phyloP scores from a whole-genome alignment of 64 coral and sea anemone genomes.

The Stichodactyla mertensii region DNA sequence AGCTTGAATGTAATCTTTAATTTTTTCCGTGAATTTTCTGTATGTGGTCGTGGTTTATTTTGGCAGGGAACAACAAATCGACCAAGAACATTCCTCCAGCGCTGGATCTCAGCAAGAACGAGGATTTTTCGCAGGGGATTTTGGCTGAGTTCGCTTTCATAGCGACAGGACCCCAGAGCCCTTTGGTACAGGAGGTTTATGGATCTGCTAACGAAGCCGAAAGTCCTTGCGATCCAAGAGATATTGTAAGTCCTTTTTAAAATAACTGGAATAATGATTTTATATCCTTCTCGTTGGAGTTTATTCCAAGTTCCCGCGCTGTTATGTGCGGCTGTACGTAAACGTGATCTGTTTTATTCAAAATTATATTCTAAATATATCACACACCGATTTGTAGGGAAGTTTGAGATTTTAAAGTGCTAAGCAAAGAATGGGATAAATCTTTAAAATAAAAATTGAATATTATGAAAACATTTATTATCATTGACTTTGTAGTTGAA shows the following conservation, averaged over 20 bases:
- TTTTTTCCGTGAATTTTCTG: background rate
- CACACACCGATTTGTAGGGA: too few relatives aligned
- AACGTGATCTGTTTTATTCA: too few relatives aligned
- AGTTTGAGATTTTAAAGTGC: too few relatives aligned
- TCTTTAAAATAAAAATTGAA: too few relatives aligned
- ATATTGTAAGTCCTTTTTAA: conserved; percentile 39
- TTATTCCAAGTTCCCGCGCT: too few relatives aligned
- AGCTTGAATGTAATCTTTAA: background rate
- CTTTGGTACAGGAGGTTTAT: conserved; percentile 63
- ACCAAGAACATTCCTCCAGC: conserved; percentile 36
- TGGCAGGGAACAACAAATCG: background rate
- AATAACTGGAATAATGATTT: too few relatives aligned
- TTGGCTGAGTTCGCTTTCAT: conserved; percentile 80
- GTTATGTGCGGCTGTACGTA: too few relatives aligned
- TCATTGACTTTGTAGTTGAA: too few relatives aligned
- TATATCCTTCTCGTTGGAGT: too few relatives aligned
- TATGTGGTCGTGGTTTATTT: background rate
- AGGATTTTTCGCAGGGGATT: background rate
- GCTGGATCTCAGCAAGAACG: conserved; percentile 17
- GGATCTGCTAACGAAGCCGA: conserved; percentile 37
- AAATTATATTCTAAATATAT: too few relatives aligned
- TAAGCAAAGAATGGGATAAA: too few relatives aligned
- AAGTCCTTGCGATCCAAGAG: conserved; percentile 11
- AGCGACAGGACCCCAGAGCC: conserved; percentile 86
- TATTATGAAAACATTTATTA: too few relatives aligned